A percentile compares a stretch with the other conserved stretches of the same genome.
Evolutionary conservation across 2,113 vertebrate species (phyloP).

Genomic region (Dicaeum eximium): DNA sequence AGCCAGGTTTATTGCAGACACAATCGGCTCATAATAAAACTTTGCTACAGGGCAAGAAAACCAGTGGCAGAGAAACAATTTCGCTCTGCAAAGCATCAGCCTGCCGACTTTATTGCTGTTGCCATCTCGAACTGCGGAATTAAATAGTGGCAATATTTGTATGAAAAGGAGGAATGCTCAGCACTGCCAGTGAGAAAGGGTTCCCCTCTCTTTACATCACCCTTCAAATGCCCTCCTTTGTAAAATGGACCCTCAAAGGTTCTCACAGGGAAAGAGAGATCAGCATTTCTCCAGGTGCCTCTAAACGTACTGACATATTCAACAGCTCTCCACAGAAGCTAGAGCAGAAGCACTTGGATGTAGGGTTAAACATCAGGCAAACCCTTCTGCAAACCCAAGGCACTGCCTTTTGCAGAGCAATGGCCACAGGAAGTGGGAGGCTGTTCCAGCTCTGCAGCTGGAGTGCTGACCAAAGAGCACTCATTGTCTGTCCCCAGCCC

Average conservation of each 20-base stretch:
- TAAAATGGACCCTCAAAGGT: background rate
- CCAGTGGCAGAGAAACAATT: background rate
- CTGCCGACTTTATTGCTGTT: constrained; percentile 17
- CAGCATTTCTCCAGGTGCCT: background rate
- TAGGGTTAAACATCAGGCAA: background rate
- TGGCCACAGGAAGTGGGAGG: background rate
- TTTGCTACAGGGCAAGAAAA: constrained; percentile 47
- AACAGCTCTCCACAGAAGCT: background rate
- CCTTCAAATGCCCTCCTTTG: background rate
- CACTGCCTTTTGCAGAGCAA: background rate
- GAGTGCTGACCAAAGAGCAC: background rate
- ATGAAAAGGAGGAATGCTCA: background rate
- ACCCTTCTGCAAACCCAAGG: background rate
- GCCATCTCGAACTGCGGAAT: background rate
- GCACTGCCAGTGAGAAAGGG: background rate
- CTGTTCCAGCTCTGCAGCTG: background rate
- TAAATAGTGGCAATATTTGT: background rate
- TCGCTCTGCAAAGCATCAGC: background rate
- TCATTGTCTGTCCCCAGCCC: background rate
- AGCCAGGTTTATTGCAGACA: background rate
- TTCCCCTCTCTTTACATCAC: background rate
- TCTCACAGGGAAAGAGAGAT: background rate
- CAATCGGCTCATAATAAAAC: background rate
- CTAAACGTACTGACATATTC: accelerated
- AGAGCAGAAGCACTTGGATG: background rate